phyloP scores from a whole-genome alignment of 1,140 invertebrate genomes.

The Zaprionus gabonicus region DNA sequence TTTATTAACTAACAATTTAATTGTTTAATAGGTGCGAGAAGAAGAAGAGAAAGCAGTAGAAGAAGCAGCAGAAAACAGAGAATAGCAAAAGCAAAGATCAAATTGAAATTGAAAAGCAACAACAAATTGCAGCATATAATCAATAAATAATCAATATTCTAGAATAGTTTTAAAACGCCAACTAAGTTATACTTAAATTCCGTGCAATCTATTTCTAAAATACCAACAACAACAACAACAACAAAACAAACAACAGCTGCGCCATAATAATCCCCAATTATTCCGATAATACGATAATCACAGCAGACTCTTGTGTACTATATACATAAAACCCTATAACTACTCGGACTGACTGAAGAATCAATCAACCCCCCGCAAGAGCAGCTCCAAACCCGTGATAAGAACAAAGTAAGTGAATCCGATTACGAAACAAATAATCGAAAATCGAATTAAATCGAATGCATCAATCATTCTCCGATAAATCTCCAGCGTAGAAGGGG shows the following conservation, averaged over 20 bases:
- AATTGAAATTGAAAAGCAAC: not conserved
- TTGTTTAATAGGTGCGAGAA: slow-evolving; percentile 67
- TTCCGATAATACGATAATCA: slow-evolving; percentile 27
- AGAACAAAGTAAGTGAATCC: slow-evolving; percentile 67
- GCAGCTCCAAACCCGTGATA: slow-evolving; percentile 68
- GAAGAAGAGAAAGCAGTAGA: slow-evolving; percentile 2
- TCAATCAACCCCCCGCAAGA: slow-evolving; percentile 3
- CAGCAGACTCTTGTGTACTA: slow-evolving; percentile 27
- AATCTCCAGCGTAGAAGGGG: slow-evolving; percentile 25
- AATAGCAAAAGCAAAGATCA: not conserved
- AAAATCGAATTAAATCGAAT: slow-evolving; percentile 35
- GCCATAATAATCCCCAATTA: slow-evolving; percentile 42
- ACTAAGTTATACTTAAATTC: slow-evolving; percentile 69
- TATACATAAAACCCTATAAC: slow-evolving; percentile 9
- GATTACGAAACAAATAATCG: slow-evolving; percentile 43
- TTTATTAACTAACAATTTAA: slow-evolving; percentile 72
- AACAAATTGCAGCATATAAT: slow-evolving; percentile 8
- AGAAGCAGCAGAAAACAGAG: slow-evolving; percentile 24
- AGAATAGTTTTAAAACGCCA: slow-evolving; percentile 67
- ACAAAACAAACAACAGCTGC: slow-evolving; percentile 44
- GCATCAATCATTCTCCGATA: slow-evolving; percentile 65
- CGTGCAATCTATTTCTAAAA: slow-evolving; percentile 83
- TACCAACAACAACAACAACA: slow-evolving; percentile 56
- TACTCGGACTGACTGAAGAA: slow-evolving; percentile 46
- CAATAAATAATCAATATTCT: slow-evolving; percentile 68